Evolutionary conservation across 2,888 invertebrate species (phyloP), one percentile per base, ranked within the genome.

Genomic region (Gisinianus flammeolus): DNA sequence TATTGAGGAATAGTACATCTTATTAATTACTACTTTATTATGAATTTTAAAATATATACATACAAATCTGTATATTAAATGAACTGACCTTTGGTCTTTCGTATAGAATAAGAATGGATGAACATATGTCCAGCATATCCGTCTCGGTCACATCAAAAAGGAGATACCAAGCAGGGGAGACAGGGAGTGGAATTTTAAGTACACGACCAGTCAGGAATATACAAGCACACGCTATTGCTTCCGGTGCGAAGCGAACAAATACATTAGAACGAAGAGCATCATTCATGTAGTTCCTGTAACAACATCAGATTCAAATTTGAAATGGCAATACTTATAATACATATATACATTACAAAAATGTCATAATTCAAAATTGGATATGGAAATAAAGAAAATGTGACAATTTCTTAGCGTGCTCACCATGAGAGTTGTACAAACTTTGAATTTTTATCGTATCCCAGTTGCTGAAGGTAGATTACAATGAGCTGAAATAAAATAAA

Each of bases 151-250:
- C 95, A 86, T 93, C 92, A 86, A 98, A 97, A 3, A 97, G 88
- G 0, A 91, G 89, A 87, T 92, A 97, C 98, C 98, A 98, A 0
- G 94, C 90, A 0, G 97, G 97, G 84, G 91, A 92, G 79, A 92
- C 93, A 0, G 98, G 97, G 78, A 98, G 87, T 0, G 94, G 92
- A 78, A 97, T 90, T 83, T 93, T 92, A 33, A 97, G 90, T 86
- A 94, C 93, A 22, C 98, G 91, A 2, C 97, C 95, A 52, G 98
- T 96, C 72, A 99, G 89, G 87, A 95, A 97, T 83, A 99, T 97
- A 87, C 99, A 99, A n/a, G 98, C 98, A 87, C 98, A 98, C 0
- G 99, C 99, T 77, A 99, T 97, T 0, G 97, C 96, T 87, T 99
- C 99, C 0, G 99, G 98, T 79, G 94, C 93, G 87, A 95, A 97